Percentiles rank a stretch among this genome's conserved stretches.
phyloP scores from a whole-genome alignment of 2,888 invertebrate species.

The Bugula neritina region DNA sequence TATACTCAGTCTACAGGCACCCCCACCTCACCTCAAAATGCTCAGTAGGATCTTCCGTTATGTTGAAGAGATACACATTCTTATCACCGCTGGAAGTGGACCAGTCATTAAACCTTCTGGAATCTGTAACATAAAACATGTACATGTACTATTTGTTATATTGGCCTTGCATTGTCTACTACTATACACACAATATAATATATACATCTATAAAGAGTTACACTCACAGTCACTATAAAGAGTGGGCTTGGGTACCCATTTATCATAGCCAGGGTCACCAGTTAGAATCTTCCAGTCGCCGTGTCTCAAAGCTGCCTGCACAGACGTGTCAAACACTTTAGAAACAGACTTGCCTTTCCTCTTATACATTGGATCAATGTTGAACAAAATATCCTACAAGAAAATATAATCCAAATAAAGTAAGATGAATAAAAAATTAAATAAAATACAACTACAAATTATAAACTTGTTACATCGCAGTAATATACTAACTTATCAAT shows the following conservation, averaged over 20 bases:
- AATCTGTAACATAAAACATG: too few relatives aligned
- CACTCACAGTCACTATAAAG: too few relatives aligned
- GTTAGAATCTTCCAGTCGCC: constrained; percentile 49
- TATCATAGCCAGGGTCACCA: constrained; percentile 41
- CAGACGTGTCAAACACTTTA: constrained; percentile 39
- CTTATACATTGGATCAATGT: constrained; percentile 64
- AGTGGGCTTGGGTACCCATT: constrained; percentile 19
- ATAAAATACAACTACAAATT: too few relatives aligned
- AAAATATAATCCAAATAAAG: too few relatives aligned
- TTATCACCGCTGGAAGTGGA: constrained; percentile 29
- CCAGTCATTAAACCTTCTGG: constrained; percentile 4
- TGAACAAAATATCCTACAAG: constrained; percentile 64
- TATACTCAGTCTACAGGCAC: too few relatives aligned
- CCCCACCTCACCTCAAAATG: constrained; percentile 35
- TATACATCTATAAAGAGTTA: too few relatives aligned
- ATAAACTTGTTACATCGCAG: too few relatives aligned
- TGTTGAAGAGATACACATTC: constrained; percentile 49
- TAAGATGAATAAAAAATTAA: too few relatives aligned
- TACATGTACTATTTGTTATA: too few relatives aligned
- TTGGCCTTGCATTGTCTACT: too few relatives aligned
- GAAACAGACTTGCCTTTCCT: constrained; percentile 32
- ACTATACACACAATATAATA: too few relatives aligned
- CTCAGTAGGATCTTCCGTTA: constrained; percentile 43
- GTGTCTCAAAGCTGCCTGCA: constrained; percentile 42
- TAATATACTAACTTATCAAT: too few relatives aligned